These are phyloP conservation scores for Antitype chi DNA, from an alignment of 2,888 invertebrate species.

Conservation along the genomic window DNA sequence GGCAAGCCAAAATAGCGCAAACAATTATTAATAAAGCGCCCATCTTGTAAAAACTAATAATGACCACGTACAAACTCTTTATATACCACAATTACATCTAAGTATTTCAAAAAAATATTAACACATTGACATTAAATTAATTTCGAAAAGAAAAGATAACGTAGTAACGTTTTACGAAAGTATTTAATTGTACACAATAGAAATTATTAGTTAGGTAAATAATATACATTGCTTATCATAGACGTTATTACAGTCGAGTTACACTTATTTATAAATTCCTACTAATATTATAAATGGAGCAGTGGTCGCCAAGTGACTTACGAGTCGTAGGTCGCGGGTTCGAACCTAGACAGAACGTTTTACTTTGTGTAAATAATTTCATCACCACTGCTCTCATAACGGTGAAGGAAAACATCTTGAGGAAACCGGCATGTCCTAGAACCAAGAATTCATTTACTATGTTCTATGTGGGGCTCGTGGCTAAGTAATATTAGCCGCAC, in stretches of 20 bases:
- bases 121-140: conserved; percentile 29
- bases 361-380: too few species aligned
- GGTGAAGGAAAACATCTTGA: too few species aligned
- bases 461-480: too few species aligned
- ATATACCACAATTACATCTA: conserved; percentile 25
- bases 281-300: too few species aligned
- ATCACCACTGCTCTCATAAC: too few species aligned
- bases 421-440: too few species aligned
- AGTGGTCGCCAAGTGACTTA: too few species aligned
- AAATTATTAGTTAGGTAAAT: conserved; percentile 30
- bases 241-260: neutral
- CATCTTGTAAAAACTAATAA: conserved; percentile 34
- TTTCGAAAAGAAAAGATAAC: conserved; percentile 42
- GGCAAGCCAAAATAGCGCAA: conserved; percentile 31
- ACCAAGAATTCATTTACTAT: too few species aligned
- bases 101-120: conserved; percentile 42
- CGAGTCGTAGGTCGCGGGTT: too few species aligned
- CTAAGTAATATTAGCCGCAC: too few species aligned
- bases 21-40: conserved; percentile 19
- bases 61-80: conserved; percentile 19
- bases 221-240: conserved; percentile 15
- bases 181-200: neutral
- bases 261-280: neutral
- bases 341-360: too few species aligned
- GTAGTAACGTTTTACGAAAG: neutral